Base-by-base conservation (phyloP, 2,888 invertebrate species). In the Mesorhabditis sp. region DNA sequence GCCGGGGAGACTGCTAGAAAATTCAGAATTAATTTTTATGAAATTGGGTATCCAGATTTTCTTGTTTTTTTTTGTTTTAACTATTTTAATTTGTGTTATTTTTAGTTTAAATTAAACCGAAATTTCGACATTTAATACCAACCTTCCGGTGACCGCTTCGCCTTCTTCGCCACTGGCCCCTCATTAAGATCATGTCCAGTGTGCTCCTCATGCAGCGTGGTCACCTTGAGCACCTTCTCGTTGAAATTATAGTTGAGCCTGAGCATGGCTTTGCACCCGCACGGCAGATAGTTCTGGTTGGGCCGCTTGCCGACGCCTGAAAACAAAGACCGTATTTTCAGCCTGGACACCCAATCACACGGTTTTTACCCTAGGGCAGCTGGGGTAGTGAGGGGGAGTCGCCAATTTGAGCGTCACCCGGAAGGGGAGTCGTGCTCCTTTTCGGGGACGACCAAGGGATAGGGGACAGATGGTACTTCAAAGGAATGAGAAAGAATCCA, bases 251-350 rank as follows among this genome's bases (percentile, higher is more conserved):
- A 83, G 72, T 82, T 83, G 65, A 84, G 73, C 15, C 84, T 72
- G 50, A 84, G 72, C 81, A 81, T 83, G n/a, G 84, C 83, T 5
- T 69, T 70, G 69, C 84, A 84, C 4, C 79, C 80, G 71, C 82
- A 82, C 15, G 84, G 84, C 43, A 85, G 74, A 66, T 84, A 84
- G 68, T 79, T 80, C 74, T 85, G 85, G 67, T 85, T 83, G 5
- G 85, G 85, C 10, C 84, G 78, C 67, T 82, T 81, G 58, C 84
- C 84, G 7, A 68, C 74, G 42, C 82, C 83, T 83, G 72, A 43
- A 78, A 75, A 42, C 13, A 28, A 4, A 58, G 43, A 41, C 4
- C 13, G 6, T 62, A 28, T 28, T 28, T 28, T 28, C 28, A 28
- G 28, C 28, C 28, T 2, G 2, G 28, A 2, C 28, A 28, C 28